Evolutionary conservation across 2,113 vertebrate species (phyloP).

Genomic region (Dermatemys mawii): DNA sequence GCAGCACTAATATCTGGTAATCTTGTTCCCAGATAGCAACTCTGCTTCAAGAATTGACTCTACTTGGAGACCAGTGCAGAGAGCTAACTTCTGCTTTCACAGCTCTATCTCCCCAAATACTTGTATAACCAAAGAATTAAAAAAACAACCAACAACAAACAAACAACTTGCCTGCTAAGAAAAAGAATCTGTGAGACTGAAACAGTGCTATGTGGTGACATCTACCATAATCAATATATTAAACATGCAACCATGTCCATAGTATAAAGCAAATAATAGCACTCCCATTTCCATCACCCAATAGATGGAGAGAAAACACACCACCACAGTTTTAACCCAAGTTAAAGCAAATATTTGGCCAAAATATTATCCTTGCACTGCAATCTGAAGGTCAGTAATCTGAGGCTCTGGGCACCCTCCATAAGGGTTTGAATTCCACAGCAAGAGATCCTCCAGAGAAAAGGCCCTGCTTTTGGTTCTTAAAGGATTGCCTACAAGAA

Average conservation of each 20-base stretch:
- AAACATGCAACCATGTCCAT: background rate
- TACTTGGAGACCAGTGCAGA: background rate
- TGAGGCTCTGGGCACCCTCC: background rate
- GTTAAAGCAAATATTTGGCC: background rate
- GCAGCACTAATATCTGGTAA: background rate
- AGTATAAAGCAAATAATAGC: background rate
- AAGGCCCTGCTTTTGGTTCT: background rate
- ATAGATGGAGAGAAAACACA: background rate
- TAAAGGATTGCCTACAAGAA: background rate
- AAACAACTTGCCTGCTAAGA: background rate
- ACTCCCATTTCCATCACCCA: background rate
- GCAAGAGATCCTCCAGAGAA: background rate
- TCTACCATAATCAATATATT: background rate
- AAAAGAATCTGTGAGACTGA: background rate
- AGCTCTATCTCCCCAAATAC: background rate
- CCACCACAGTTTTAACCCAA: background rate
- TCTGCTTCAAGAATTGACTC: background rate
- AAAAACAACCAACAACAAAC: too few relatives aligned
- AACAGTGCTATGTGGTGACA: background rate
- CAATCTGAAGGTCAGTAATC: accelerated
- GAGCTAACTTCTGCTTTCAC: background rate
- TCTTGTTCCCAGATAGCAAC: background rate
- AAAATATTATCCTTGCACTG: background rate
- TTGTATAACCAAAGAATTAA: accelerated
- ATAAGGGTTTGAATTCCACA: background rate